These are phyloP conservation scores for Colossoma macropomum DNA, from an alignment of 2,113 vertebrate genomes.

Conservation along the genomic window DNA sequence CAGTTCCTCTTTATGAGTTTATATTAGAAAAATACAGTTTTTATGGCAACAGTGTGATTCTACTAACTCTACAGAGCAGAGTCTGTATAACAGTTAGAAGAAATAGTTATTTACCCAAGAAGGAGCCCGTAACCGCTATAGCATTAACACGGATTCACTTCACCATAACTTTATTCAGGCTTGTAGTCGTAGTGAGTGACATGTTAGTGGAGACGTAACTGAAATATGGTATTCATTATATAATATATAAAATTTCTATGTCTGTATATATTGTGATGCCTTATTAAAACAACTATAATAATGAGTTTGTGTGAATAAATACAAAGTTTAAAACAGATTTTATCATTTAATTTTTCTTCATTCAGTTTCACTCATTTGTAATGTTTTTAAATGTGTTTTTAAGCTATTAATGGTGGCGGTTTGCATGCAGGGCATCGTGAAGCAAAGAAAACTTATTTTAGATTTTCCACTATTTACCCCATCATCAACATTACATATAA, in stretches of 20 bases:
- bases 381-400: too few relatives aligned
- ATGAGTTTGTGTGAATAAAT: slow-evolving; percentile 81
- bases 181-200: slow-evolving; percentile 68
- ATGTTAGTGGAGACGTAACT: slow-evolving; percentile 64
- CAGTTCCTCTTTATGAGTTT: slow-evolving; percentile 10
- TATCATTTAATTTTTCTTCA: neutral
- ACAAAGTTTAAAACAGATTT: slow-evolving; percentile 49
- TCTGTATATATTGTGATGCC: slow-evolving; percentile 77
- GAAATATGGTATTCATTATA: slow-evolving; percentile 66
- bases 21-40: neutral
- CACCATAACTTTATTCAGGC: slow-evolving; percentile 67
- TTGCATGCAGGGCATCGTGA: too few relatives aligned
- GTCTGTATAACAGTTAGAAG: neutral
- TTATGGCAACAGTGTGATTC: neutral
- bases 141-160: slow-evolving; percentile 52
- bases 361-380: neutral
- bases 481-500: too few relatives aligned
- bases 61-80: neutral
- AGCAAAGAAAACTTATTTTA: too few relatives aligned
- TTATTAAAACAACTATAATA: slow-evolving; percentile 75
- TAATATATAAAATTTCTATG: slow-evolving; percentile 25
- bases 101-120: neutral
- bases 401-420: too few relatives aligned
- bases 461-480: too few relatives aligned
- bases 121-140: neutral